Percentiles rank a stretch among this genome's conserved stretches.
Evolutionary conservation across 2,888 invertebrate species (phyloP).

Genomic region (Meghimatium bilineatum): DNA sequence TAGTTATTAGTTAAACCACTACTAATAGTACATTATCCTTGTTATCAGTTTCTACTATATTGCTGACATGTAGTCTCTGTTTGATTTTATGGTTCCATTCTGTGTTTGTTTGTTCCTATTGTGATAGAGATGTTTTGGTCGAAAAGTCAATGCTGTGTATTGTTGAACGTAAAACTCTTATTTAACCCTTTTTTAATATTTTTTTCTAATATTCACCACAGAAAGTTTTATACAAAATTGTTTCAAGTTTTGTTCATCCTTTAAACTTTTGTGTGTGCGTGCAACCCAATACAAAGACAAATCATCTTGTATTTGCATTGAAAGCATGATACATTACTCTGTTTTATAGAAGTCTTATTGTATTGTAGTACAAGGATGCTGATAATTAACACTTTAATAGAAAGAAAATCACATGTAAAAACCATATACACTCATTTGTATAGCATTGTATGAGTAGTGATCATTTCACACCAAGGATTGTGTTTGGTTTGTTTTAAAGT

Average conservation of each 20-base stretch:
- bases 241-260: background rate
- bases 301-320: constrained; percentile 6
- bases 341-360: background rate
- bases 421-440: background rate
- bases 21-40: too few relatives aligned
- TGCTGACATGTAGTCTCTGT: too few relatives aligned
- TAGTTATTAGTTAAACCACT: too few relatives aligned
- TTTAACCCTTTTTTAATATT: too few relatives aligned
- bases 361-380: background rate
- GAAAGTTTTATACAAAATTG: background rate
- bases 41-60: too few relatives aligned
- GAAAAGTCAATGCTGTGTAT: too few relatives aligned
- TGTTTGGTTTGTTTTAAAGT: constrained; percentile 9
- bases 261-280: background rate
- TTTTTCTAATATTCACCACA: too few relatives aligned
- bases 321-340: constrained; percentile 8
- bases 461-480: background rate
- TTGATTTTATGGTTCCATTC: too few relatives aligned
- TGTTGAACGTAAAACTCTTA: too few relatives aligned
- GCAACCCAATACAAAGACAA: background rate
- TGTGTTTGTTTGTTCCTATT: too few relatives aligned
- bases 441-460: background rate
- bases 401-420: background rate
- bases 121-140: too few relatives aligned
- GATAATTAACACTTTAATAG: too few relatives aligned